phyloP scores from a whole-genome alignment of 2,888 invertebrate species.

The Drosophila histrio region DNA sequence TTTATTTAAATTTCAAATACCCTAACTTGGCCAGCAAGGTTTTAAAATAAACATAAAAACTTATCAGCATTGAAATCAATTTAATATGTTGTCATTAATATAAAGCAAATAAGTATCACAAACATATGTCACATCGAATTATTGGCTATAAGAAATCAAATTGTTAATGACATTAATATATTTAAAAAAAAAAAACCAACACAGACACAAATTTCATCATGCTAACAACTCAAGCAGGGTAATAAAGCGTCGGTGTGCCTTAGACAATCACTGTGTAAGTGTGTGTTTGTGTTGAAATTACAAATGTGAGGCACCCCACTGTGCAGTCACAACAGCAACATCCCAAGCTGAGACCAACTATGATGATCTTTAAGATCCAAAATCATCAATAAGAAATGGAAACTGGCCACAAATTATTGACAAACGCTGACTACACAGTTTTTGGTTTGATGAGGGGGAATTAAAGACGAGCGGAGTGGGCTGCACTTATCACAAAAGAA shows the following conservation, averaged over 20 bases:
- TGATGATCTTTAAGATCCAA: constrained; percentile 3
- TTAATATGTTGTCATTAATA: constrained; percentile 11
- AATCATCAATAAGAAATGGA: constrained; percentile 40
- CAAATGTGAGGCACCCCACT: constrained; percentile 40
- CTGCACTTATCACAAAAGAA: constrained; percentile 4
- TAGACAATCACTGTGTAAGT: not conserved
- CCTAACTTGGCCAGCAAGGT: constrained; percentile 23
- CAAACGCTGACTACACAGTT: constrained; percentile 48
- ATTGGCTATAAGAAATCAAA: not conserved
- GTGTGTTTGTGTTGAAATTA: constrained; percentile 2
- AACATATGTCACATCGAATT: not conserved
- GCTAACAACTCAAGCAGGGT: constrained; percentile 1
- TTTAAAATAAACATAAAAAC: not conserved
- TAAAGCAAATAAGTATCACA: constrained; percentile 3
- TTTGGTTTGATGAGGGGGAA: not conserved
- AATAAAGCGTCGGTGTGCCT: not conserved
- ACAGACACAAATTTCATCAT: not conserved
- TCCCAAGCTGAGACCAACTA: not conserved
- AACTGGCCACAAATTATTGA: constrained; percentile 46
- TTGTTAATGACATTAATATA: not conserved
- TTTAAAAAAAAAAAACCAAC: not conserved
- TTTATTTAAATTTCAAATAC: constrained; percentile 28
- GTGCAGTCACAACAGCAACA: constrained; percentile 23
- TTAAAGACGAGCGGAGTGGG: not conserved
- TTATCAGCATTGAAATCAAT: not conserved